Evolutionary conservation across 2,888 invertebrate species (phyloP), one percentile per base, ranked within the genome.

Genomic region (Teleiodes luculella): DNA sequence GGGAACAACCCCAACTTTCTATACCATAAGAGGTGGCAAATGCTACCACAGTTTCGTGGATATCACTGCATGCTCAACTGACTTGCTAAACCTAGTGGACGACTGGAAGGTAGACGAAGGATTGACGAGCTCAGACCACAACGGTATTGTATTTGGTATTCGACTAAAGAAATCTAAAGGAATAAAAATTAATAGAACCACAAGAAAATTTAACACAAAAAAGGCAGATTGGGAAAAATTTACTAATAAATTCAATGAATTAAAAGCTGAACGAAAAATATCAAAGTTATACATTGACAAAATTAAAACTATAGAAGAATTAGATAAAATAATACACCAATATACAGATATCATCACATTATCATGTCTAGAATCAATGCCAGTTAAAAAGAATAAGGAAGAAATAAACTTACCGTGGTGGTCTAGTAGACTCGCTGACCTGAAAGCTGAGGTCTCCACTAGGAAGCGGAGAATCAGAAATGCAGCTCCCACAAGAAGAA

Each of bases 101-200:
- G 28, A 51, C 8, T 56, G 53, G 56, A 31, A 7, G 16, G 53
- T 56, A 1, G 47, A 51, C 8, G 10, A 30, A 10, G 2, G 1
- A 1, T 4, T 57, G 0, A 57, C 52, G 0, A 50, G 52, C 47
- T 53, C 56, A 8, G 57, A 57, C 37, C 57, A 57, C 46, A 48
- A 49, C 13, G 30, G 11, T 18, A 31, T 52, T 11, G 20, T 3
- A 0, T 31, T 48, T 6, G 11, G 10, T 1, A 35, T 48, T 8
- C 2, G 3, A 18, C 11, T 41, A 18, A 18, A 8, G 1, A 41
- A 41, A 41, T 18, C 16, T 8, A 14, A 3, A 7, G 2, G 7
- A 48, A 33, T 35, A 0, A 30, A 0, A 5, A 16, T 6, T 6
- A 31, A 20, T 16, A 33, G 14, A 2, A 48, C 33, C 16, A 48